Evolutionary conservation across 2,113 vertebrate genomes (phyloP).

Genomic region (Stegastes partitus): DNA sequence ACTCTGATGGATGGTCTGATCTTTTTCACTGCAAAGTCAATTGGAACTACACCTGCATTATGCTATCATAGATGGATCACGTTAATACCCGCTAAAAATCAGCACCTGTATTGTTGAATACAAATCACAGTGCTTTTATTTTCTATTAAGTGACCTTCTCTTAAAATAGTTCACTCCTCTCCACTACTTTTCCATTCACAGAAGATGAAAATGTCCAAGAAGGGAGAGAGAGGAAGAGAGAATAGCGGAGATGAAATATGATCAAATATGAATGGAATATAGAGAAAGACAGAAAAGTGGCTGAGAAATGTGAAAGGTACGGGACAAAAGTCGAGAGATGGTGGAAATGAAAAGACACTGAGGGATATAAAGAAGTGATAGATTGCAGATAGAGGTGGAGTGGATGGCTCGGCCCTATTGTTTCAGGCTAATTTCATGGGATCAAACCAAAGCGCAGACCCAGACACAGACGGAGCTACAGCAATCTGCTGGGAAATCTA

Average conservation of each 20-base stretch:
- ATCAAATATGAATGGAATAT: not conserved
- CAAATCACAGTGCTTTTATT: not conserved
- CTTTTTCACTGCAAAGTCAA: not conserved
- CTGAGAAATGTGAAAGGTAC: not conserved
- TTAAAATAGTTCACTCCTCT: not conserved
- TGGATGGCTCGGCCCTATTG: constrained; percentile 59
- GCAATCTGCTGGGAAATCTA: constrained; percentile 78
- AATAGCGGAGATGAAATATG: constrained; percentile 8
- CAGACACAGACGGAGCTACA: constrained; percentile 70
- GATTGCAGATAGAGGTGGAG: constrained; percentile 40
- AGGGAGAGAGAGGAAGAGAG: not conserved
- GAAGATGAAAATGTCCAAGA: not conserved
- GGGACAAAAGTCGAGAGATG: not conserved
- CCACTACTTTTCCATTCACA: not conserved
- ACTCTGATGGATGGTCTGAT: not conserved
- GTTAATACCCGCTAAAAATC: not conserved
- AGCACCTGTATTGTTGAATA: not conserved
- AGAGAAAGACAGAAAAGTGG: not conserved
- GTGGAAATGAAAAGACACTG: constrained; percentile 17
- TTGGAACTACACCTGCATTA: not conserved
- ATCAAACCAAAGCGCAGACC: constrained; percentile 74
- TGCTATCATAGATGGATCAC: not conserved
- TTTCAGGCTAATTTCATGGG: constrained; percentile 78
- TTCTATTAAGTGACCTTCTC: constrained; percentile 17
- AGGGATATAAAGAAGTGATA: constrained; percentile 33